A percentile compares a stretch with the other conserved stretches of the same genome.
These are phyloP conservation scores for Scalopus aquaticus DNA, from an alignment of 2,113 vertebrate species.

Conservation along the genomic window DNA sequence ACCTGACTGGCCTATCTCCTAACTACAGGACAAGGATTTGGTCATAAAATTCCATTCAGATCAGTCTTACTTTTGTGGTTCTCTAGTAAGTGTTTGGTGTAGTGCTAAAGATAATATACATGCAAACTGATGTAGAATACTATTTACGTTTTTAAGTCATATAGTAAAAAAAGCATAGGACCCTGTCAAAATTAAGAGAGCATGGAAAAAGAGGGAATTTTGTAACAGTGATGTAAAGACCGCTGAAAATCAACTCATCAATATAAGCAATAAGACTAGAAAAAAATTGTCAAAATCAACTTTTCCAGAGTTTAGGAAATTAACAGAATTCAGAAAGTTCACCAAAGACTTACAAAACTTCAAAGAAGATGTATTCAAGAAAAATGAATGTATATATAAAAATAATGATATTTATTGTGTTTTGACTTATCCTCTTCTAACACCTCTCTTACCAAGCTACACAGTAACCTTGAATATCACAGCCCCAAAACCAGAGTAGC, in stretches of 20 bases:
- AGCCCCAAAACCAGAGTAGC: background rate
- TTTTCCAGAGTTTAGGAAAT: background rate
- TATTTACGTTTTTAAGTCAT: background rate
- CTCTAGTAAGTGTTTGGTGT: background rate
- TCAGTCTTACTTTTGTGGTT: background rate
- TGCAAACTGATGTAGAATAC: background rate
- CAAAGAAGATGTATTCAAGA: background rate
- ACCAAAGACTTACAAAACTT: background rate
- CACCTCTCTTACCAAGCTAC: rapidly evolving
- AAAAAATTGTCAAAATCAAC: background rate
- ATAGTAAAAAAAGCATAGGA: background rate
- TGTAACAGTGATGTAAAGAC: background rate
- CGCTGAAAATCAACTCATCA: background rate
- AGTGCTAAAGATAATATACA: background rate
- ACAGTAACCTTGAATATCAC: background rate
- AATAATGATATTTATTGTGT: background rate
- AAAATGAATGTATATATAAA: background rate
- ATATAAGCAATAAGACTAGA: background rate
- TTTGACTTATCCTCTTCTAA: background rate
- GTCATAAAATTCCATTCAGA: background rate
- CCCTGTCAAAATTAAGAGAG: background rate
- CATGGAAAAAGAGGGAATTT: background rate
- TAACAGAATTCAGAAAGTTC: background rate
- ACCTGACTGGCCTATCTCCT: background rate
- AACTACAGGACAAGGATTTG: background rate